phyloP scores from a whole-genome alignment of 2,113 vertebrate genomes.

The Eretmochelys imbricata region DNA sequence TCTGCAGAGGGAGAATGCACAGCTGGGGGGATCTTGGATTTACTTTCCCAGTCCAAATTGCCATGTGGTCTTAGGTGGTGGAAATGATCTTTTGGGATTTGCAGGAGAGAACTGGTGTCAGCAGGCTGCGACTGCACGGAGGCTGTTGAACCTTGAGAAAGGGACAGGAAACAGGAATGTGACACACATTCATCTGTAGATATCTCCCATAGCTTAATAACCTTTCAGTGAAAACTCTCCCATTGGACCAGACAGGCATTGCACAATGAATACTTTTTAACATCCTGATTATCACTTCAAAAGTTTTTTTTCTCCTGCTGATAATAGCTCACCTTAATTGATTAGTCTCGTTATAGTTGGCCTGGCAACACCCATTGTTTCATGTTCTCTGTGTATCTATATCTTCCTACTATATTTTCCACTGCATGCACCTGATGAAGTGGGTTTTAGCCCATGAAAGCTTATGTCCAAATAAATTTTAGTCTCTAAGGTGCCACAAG shows the following conservation, averaged over 20 bases:
- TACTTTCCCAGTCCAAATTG: conserved; percentile 79
- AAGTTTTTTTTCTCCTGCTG: too few relatives aligned
- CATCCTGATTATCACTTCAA: too few relatives aligned
- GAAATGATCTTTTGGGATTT: conserved; percentile 86
- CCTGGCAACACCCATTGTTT: too few relatives aligned
- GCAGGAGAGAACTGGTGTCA: conserved; percentile 81
- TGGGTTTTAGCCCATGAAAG: too few relatives aligned
- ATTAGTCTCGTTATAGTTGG: too few relatives aligned
- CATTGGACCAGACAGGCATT: neutral
- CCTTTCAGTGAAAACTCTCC: neutral
- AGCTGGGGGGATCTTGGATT: conserved; percentile 83
- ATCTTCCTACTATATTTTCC: too few relatives aligned
- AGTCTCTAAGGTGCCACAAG: too few relatives aligned
- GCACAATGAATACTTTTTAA: neutral
- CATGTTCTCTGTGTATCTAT: too few relatives aligned
- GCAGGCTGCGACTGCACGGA: conserved; percentile 88
- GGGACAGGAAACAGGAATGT: neutral
- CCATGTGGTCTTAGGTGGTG: conserved; percentile 83
- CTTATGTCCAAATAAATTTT: too few relatives aligned
- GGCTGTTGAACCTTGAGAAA: conserved; percentile 84
- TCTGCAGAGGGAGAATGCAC: conserved; percentile 84
- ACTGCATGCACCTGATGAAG: too few relatives aligned
- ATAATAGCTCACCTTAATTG: too few relatives aligned
- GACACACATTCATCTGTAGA: neutral
- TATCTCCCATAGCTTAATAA: neutral